Conservation (phyloP, 2,797 vertebrate genomes). For the Argentina silus region DNA sequence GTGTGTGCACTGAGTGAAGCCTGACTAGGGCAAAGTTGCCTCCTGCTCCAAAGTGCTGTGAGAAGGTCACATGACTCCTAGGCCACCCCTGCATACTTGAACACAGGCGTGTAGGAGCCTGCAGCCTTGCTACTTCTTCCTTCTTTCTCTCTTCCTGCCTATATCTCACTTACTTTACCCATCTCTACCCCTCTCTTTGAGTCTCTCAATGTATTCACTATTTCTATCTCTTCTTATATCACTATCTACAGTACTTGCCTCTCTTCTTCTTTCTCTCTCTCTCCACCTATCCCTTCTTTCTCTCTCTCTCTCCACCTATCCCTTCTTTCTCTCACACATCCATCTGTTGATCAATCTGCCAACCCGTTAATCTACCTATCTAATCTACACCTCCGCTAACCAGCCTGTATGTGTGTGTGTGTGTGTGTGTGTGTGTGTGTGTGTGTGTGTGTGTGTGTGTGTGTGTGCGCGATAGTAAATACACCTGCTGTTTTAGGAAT, state of each 20-base stretch:
- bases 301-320: background rate
- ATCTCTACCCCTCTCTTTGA: background rate
- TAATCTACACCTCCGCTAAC: background rate
- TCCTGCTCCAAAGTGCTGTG: constrained; percentile 18
- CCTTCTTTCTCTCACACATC: background rate
- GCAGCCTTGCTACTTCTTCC: constrained; percentile 22
- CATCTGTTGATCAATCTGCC: constrained; percentile 8
- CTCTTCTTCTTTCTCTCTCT: constrained; percentile 3
- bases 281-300: background rate
- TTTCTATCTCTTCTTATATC: constrained; percentile 1
- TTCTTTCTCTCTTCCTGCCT: too few relatives aligned
- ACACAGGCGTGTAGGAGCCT: constrained; percentile 49
- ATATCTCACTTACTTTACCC: background rate
- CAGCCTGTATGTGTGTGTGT: background rate
- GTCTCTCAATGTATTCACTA: background rate
- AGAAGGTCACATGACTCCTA: constrained; percentile 45
- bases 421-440: background rate
- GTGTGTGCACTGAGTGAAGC: background rate
- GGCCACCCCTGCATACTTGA: constrained; percentile 30
- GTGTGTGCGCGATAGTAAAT: too few relatives aligned
- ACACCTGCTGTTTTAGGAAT: too few relatives aligned
- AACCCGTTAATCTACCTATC: constrained; percentile 10
- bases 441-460: too few relatives aligned
- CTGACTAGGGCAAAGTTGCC: constrained; percentile 25
- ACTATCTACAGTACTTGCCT: background rate